Conservation (phyloP, 53 echinoderm and acorn worm species). For the Henricia sp. region DNA sequence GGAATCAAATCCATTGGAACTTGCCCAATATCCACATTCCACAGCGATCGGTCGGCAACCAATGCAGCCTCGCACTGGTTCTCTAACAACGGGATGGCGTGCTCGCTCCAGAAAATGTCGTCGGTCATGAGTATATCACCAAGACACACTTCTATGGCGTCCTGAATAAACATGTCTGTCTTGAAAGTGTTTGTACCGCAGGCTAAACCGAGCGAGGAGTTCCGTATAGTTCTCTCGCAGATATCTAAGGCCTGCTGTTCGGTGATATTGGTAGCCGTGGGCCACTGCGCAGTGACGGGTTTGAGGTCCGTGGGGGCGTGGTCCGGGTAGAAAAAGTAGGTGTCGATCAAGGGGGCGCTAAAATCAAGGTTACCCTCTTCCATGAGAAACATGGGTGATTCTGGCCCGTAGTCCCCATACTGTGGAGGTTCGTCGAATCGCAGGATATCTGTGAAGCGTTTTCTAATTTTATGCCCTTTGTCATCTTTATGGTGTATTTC, state of each 20-base stretch:
- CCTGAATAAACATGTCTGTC: conserved; percentile 83
- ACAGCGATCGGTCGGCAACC: conserved; percentile 67
- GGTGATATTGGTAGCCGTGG: conserved; percentile 89
- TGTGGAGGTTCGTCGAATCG: conserved; percentile 1
- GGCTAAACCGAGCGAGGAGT: conserved; percentile 72
- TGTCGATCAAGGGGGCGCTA: conserved; percentile 26
- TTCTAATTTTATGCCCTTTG: conserved; percentile 13
- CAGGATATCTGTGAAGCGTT: conserved; percentile 20
- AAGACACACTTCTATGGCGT: conserved; percentile 88
- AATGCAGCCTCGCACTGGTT: conserved; percentile 91
- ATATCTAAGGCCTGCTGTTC: conserved; percentile 76
- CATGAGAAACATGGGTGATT: conserved; percentile 21
- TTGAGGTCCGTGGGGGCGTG: conserved; percentile 63
- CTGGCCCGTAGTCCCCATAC: conserved; percentile 27
- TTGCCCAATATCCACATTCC: conserved; percentile 45
- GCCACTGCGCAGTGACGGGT: conserved; percentile 76
- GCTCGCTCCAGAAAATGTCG: conserved; percentile 83
- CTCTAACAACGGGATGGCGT: conserved; percentile 82
- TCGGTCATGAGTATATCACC: conserved; percentile 93
- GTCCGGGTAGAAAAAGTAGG: conserved; percentile 87
- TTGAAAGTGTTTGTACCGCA: conserved; percentile 67
- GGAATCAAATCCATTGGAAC: conserved; percentile 54
- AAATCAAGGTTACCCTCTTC: conserved; percentile 25
- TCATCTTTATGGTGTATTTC: neutral
- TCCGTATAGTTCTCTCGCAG: conserved; percentile 70